Base-by-base conservation (phyloP, 2,113 vertebrate species). In the Catagonus wagneri region DNA sequence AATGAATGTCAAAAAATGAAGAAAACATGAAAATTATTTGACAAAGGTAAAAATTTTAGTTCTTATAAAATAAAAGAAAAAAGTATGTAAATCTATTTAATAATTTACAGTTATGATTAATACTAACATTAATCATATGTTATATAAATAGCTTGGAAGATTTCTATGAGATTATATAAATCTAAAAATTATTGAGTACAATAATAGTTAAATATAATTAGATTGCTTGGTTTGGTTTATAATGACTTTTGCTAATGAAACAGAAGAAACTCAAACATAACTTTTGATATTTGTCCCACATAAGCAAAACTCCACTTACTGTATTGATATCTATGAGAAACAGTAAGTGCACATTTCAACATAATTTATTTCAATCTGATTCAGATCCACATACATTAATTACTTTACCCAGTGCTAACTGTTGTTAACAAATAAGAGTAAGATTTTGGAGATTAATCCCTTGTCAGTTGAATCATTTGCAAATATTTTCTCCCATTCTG, bases 341-440 rank as follows among this genome's bases (percentile, higher is more conserved):
- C 23, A 8, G 23, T 27, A 88, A 32, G 14, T 54, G 2, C 23
- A 11, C 7, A 72, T 72, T 58, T 95, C 2, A 90, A 29, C 2
- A 32, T 65, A 36, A 78, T 87, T 90, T 87, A 34, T 89, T 92
- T 92, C 2, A 34, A 32, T 63, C 71, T 79, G 20, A 54, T 94
- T 86, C 15, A 74, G 15, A 71, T 23, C 15, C 86, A 65, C 4
- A 17, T 56, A 4, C 12, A 81, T 16, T 58, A 76, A n/a, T 66
- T 58, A 76, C 44, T 89, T 74, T 92, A 86, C 2, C 34, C 16
- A 44, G 23, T 66, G 23, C 4, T 27, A 39, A 1, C 39, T 83
- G 7, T 81, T 69, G 15, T 11, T 25, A 89, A 39, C 23, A 86
- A 8, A 65, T 34, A 71, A 80, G 22, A 87, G 44, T 44, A 44